Evolutionary conservation across 2,888 invertebrate species (phyloP).

Genomic region (Tinea semifulvella): DNA sequence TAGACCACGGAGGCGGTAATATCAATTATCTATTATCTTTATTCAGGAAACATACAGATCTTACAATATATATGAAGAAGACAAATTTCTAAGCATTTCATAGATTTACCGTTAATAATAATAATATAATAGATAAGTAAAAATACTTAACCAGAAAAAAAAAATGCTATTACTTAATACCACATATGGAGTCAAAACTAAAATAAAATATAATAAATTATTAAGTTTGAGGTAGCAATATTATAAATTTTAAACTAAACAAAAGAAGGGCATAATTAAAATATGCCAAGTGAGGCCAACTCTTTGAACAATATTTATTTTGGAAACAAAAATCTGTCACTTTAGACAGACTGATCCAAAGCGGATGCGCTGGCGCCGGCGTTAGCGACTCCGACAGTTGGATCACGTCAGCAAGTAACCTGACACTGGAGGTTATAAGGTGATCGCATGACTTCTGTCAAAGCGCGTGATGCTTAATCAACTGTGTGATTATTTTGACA

Average conservation of each 20-base stretch:
- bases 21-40: too few species aligned
- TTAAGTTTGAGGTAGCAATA: too few species aligned
- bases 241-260: not conserved
- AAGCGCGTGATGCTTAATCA: slow-evolving; percentile 31
- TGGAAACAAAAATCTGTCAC: slow-evolving; percentile 13
- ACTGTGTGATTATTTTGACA: slow-evolving; percentile 28
- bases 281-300: slow-evolving; percentile 7
- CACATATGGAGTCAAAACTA: too few species aligned
- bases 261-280: not conserved
- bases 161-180: too few species aligned
- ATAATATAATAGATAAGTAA: too few species aligned
- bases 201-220: too few species aligned
- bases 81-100: too few species aligned
- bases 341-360: slow-evolving; percentile 11
- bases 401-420: slow-evolving; percentile 14
- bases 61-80: too few species aligned
- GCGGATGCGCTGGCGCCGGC: slow-evolving; percentile 38
- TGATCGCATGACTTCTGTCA: slow-evolving; percentile 40
- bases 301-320: slow-evolving; percentile 12
- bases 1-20: too few species aligned
- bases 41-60: too few species aligned
- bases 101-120: too few species aligned
- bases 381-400: slow-evolving; percentile 12
- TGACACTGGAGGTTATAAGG: slow-evolving; percentile 31
- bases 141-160: too few species aligned